Conservation (phyloP, 2,888 invertebrate genomes). For the Cordilura impudica region DNA sequence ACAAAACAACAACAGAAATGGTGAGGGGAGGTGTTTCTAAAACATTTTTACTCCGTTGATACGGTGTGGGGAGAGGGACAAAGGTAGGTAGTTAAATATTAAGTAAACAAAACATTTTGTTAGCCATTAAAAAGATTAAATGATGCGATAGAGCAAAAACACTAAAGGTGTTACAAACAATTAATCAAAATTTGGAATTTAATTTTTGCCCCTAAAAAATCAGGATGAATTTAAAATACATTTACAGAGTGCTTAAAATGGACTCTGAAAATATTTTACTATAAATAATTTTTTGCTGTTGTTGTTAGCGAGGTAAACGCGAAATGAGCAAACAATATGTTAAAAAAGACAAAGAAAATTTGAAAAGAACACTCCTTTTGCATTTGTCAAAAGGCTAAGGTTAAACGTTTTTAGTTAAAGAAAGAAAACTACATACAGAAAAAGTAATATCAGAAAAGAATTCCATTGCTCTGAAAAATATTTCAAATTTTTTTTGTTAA, state of each 20-base stretch:
- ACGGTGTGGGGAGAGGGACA: too few species aligned
- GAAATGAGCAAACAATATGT: background rate
- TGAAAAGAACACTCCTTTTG: too few species aligned
- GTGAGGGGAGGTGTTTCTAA: background rate
- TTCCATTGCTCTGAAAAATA: too few species aligned
- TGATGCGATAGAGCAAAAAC: background rate
- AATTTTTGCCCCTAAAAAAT: background rate
- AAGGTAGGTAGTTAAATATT: constrained; percentile 16
- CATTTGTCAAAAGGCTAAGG: too few species aligned
- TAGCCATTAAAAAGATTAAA: constrained; percentile 27
- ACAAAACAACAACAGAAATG: background rate
- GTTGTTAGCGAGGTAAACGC: background rate
- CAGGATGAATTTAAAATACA: too few species aligned
- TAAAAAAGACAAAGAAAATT: background rate
- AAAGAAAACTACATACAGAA: too few species aligned
- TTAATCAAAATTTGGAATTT: background rate
- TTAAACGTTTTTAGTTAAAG: too few species aligned
- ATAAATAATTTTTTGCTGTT: background rate
- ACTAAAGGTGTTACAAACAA: background rate
- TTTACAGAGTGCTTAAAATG: background rate
- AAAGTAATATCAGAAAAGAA: too few species aligned
- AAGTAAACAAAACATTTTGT: constrained; percentile 22
- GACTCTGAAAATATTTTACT: background rate
- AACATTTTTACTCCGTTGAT: too few species aligned
- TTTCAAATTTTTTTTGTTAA: too few species aligned